Base-by-base conservation (phyloP, 2,797 vertebrate genomes). In the Potorous gilbertii region DNA sequence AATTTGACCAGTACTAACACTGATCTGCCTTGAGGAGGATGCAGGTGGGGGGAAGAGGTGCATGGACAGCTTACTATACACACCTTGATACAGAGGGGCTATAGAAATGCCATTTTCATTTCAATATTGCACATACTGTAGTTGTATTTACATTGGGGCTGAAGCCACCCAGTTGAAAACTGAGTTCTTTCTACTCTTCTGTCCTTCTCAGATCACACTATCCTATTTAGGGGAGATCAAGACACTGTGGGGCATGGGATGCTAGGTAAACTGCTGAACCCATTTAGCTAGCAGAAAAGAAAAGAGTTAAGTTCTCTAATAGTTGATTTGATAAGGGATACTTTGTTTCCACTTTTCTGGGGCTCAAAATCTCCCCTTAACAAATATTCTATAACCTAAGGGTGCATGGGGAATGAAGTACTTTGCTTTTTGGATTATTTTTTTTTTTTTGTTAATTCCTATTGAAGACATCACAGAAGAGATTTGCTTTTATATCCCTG, bases 91-190 rank as follows among this genome's bases (percentile, higher is more conserved):
- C 21, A 0, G 10, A 0, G 14, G 31, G 66, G 74, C 91, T 52
- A 52, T 57, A 0, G n/a, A n/a, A 57, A 89, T 0, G 31, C 0
- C 46, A 0, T 90, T 92, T 96, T 55, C 55, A 34, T 9, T 29
- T 14, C 0, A 34, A 3, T 31, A 18, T 57, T 55, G 55, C 90
- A 92, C 62, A 56, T 57, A 59, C 40, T 34, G 92, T 55, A 90
- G 16, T 62, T 91, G 50, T 66, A 95, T 94, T 95, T 94, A 90
- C 93, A 56, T 12, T 6, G 89, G 28, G 13, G 34, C 92, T 94
- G 46, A 12, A 93, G 55, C 74, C 29, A 2, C 91, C 0, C 56
- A 50, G 55, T 34, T 50, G 21, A 52, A 57, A 50, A 56, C 91
- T 29, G 54, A 55, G 56, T 54, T 87, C 40, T 87, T 87, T 46